Evolutionary conservation across 2,888 invertebrate genomes (phyloP).

Genomic region (Rhagonycha lutea): DNA sequence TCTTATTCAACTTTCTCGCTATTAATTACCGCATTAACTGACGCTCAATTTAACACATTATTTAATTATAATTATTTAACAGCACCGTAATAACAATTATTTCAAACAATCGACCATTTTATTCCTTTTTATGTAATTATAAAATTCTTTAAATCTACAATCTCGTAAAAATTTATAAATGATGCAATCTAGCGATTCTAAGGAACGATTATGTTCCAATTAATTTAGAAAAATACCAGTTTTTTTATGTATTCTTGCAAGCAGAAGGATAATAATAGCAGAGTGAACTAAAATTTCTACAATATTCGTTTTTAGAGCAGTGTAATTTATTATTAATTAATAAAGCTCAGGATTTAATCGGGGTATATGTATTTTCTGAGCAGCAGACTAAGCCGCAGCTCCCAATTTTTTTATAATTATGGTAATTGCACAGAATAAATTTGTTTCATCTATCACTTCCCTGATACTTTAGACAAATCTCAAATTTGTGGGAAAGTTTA

Average conservation of each 20-base stretch:
- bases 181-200: neutral
- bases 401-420: too few relatives aligned
- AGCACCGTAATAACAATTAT: neutral
- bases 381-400: too few relatives aligned
- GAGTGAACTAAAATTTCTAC: too few relatives aligned
- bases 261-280: too few relatives aligned
- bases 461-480: neutral
- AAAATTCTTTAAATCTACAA: neutral
- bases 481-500: neutral
- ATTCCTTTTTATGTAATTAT: neutral
- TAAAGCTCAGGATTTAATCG: too few relatives aligned
- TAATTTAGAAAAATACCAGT: neutral
- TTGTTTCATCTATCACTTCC: neutral
- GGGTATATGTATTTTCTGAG: too few relatives aligned
- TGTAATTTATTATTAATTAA: too few relatives aligned
- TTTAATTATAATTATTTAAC: neutral
- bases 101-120: neutral
- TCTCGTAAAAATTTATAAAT: neutral
- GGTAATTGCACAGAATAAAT: too few relatives aligned
- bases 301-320: too few relatives aligned
- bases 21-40: neutral
- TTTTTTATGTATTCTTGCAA: neutral
- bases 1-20: neutral
- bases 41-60: neutral
- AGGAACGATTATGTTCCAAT: neutral